Percentiles rank a stretch among this genome's conserved stretches.
Evolutionary conservation across 2,888 invertebrate genomes (phyloP).

Genomic region (Papilio protenor): DNA sequence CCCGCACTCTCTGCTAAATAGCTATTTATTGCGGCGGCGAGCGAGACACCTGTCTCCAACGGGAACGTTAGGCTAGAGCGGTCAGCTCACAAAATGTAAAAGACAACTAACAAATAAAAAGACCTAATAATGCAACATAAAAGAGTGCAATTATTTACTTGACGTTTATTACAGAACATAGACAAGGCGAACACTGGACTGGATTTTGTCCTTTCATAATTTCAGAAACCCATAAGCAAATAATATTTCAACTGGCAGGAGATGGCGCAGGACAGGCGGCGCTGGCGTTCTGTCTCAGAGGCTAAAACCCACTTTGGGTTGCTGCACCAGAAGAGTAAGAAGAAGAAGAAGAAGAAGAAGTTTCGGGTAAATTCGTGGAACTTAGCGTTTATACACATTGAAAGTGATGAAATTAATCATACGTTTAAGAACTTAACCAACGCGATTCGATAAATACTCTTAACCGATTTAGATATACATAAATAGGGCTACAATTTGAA

Average conservation of each 20-base stretch:
- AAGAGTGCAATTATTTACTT: neutral
- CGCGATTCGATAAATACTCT: too few species aligned
- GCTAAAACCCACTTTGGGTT: too few species aligned
- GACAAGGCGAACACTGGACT: neutral
- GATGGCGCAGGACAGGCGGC: too few species aligned
- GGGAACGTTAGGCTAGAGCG: slow-evolving; percentile 53
- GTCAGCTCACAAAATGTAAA: slow-evolving; percentile 42
- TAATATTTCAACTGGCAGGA: neutral
- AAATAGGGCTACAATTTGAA: neutral
- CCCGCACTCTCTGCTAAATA: slow-evolving; percentile 66
- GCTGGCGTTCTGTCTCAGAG: too few species aligned
- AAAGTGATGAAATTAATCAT: too few species aligned
- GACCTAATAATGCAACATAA: neutral
- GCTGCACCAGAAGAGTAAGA: too few species aligned
- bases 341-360: too few species aligned
- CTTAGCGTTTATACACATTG: too few species aligned
- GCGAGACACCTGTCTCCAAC: slow-evolving; percentile 74
- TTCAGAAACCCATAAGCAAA: neutral
- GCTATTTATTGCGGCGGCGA: slow-evolving; percentile 76
- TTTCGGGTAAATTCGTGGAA: too few species aligned
- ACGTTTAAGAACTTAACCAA: too few species aligned
- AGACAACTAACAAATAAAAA: slow-evolving; percentile 21
- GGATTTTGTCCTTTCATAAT: neutral
- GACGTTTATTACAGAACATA: neutral
- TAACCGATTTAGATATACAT: neutral